Base-by-base conservation (phyloP, 2,113 vertebrate species). In the Rhineura floridana region DNA sequence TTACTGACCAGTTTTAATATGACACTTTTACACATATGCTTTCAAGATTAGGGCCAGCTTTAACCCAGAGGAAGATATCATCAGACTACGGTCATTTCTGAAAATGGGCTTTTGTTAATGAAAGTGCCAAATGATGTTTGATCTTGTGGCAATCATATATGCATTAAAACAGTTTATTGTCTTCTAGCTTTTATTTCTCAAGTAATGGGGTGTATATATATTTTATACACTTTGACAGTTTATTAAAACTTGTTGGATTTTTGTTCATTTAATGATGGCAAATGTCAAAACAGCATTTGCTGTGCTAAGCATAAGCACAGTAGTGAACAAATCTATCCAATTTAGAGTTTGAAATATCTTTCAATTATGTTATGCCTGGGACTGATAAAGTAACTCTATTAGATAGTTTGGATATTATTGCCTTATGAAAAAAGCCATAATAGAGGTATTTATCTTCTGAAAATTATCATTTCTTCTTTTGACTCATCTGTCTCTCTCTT, bases 251-350 rank as follows among this genome's bases (percentile, higher is more conserved):
- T 96, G 91, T 2, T 3, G 90, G 88, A 87, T 92, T 84, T 88
- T 94, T 94, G 65, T 79, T 88, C 75, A 82, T 90, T 94, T 94
- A 95, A 93, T 92, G 92, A 91, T 94, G 93, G 92, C 95, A 95
- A 91, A 93, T 94, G 96, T 95, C 92, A 92, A 93, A 76, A 42
- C 70, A 94, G 91, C 88, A 94, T 97, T 96, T 95, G 94, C 95
- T 97, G 93, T 93, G 91, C 91, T 96, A 95, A 97, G 96, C 95
- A 91, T 90, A 96, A 96, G 88, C 91, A 93, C 87, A 94, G 90
- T 87, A 88, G 89, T 88, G 93, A 95, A 86, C 93, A 94, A 93
- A 96, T 96, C 93, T 96, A 91, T 96, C 87, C 85, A 95, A 92
- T 92, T 96, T 95, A 95, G 91, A 93, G 86, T 94, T 90, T 95